Conservation (phyloP, 2,888 invertebrate genomes). For the Ptilodon capucinus region DNA sequence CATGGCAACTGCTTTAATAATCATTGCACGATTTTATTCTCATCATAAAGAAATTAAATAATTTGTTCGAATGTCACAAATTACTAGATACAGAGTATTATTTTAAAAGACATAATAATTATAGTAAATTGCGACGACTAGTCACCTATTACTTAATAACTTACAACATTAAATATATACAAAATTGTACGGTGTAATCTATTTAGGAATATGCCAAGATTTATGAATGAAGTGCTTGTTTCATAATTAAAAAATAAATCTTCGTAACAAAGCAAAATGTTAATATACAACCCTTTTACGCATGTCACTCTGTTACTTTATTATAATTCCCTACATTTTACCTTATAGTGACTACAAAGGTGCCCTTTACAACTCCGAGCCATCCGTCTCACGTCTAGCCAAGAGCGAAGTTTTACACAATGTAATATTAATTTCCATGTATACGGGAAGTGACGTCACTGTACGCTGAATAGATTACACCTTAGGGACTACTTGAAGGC, state of each 20-base stretch:
- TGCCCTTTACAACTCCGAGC: neutral
- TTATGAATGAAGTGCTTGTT: too few relatives aligned
- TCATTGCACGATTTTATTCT: constrained; percentile 11
- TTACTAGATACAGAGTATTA: constrained; percentile 19
- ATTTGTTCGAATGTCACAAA: constrained; percentile 19
- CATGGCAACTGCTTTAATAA: constrained; percentile 26
- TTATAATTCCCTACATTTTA: neutral
- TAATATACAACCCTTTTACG: too few relatives aligned
- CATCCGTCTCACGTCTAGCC: neutral
- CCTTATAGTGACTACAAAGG: neutral
- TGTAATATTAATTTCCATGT: neutral
- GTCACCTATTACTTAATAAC: constrained; percentile 53
- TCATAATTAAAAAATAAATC: too few relatives aligned
- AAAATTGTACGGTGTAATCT: constrained; percentile 41
- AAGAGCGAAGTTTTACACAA: neutral
- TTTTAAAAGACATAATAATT: constrained; percentile 22
- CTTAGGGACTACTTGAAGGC: constrained; percentile 19
- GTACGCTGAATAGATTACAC: constrained; percentile 40
- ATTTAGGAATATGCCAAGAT: constrained; percentile 39
- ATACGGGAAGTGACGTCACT: constrained; percentile 1
- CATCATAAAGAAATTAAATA: constrained; percentile 28
- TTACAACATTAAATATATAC: constrained; percentile 44
- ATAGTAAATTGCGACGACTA: constrained; percentile 62
- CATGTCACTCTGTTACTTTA: neutral
- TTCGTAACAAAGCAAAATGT: too few relatives aligned